A percentile compares a stretch with the other conserved stretches of the same genome.
Evolutionary conservation across 2,888 invertebrate species (phyloP).

Genomic region (Apodemia zela): DNA sequence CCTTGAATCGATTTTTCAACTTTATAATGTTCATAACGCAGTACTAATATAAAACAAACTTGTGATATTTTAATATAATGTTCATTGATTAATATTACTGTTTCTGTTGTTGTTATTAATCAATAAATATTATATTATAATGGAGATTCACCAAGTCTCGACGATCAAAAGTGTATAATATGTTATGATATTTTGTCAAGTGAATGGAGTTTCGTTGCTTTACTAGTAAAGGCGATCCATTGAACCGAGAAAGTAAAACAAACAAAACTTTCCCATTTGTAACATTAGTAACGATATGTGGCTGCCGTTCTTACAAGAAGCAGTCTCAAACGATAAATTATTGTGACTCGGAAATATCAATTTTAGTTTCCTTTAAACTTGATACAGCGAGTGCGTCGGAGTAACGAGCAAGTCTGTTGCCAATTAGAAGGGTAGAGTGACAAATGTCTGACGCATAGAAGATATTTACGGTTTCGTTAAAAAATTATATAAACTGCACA

Average conservation of each 20-base stretch:
- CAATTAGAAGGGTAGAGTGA: conserved; percentile 47
- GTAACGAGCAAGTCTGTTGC: conserved; percentile 36
- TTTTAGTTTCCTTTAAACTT: conserved; percentile 40
- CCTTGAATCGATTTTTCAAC: too few species aligned
- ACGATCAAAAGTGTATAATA: too few species aligned
- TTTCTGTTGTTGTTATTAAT: too few species aligned
- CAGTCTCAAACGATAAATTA: conserved; percentile 21
- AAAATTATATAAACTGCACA: background rate
- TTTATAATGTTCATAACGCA: too few species aligned
- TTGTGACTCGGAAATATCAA: conserved; percentile 38
- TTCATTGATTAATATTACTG: too few species aligned
- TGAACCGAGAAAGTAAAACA: background rate
- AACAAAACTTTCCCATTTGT: background rate
- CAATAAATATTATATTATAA: too few species aligned
- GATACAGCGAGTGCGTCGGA: conserved; percentile 36
- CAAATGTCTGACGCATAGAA: conserved; percentile 39
- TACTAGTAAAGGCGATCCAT: background rate
- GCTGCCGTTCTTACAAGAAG: background rate
- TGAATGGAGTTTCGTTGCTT: background rate
- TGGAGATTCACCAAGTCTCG: too few species aligned
- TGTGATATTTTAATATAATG: too few species aligned
- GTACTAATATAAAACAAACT: too few species aligned
- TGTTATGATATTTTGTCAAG: too few species aligned
- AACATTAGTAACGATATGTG: conserved; percentile 6
- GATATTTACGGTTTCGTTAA: conserved; percentile 22